Evolutionary conservation across 2,113 vertebrate genomes (phyloP).

Genomic region (Meriones unguiculatus): DNA sequence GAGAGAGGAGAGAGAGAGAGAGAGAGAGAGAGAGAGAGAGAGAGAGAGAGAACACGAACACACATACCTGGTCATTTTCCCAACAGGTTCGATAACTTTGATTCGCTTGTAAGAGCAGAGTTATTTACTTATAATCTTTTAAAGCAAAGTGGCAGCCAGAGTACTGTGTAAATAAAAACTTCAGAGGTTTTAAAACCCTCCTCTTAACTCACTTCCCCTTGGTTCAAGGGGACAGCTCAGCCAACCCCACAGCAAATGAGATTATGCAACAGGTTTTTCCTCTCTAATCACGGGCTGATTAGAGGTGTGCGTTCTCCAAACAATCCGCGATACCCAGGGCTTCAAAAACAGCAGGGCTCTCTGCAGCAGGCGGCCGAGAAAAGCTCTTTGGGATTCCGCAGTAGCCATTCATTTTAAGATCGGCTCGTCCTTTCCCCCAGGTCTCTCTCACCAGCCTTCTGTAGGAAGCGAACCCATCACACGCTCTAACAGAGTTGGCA

Average conservation of each 20-base stretch:
- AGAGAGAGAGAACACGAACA: not conserved
- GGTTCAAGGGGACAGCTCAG: constrained; percentile 36
- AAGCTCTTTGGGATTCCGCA: not conserved
- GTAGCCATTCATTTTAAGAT: constrained; percentile 57
- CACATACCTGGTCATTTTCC: constrained; percentile 80
- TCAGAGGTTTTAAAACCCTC: constrained; percentile 66
- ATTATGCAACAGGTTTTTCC: constrained; percentile 80
- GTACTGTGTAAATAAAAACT: constrained; percentile 69
- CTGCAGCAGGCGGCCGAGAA: not conserved
- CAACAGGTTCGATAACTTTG: constrained; percentile 78
- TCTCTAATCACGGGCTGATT: constrained; percentile 41
- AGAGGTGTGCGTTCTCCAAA: constrained; percentile 64
- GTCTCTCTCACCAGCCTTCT: not conserved
- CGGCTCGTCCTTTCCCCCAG: not conserved
- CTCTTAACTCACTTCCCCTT: constrained; percentile 68
- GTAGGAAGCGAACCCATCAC: constrained; percentile 27
- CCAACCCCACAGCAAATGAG: constrained; percentile 58
- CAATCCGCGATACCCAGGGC: not conserved
- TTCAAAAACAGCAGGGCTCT: not conserved
- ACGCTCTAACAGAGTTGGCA: not conserved
- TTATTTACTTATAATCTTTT: constrained; percentile 73
- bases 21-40: not conserved
- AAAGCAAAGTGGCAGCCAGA: constrained; percentile 63
- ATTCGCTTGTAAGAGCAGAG: constrained; percentile 46
- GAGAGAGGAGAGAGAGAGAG: not conserved